Percentiles rank a stretch among this genome's conserved stretches.
Conservation (phyloP, 1,140 invertebrate genomes). For the Aphaenogaster rudis region DNA sequence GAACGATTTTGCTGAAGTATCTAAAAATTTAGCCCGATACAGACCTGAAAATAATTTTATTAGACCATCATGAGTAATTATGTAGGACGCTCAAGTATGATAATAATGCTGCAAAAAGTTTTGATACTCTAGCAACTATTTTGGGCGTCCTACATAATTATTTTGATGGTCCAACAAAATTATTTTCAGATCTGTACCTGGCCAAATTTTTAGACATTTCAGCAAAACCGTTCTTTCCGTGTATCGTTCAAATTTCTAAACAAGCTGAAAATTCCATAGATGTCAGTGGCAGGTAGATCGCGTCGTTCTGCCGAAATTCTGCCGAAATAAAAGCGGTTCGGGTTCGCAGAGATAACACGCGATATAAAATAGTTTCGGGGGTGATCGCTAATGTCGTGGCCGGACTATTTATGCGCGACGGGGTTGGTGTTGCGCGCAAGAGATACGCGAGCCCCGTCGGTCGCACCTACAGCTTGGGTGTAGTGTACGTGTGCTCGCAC, state of each 20-base stretch:
- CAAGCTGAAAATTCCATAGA: neutral
- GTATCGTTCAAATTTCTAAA: neutral
- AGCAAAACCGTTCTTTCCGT: too few relatives aligned
- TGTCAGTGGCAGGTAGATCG: neutral
- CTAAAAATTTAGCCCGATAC: too few relatives aligned
- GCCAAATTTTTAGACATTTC: too few relatives aligned
- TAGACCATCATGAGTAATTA: too few relatives aligned
- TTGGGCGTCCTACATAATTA: too few relatives aligned
- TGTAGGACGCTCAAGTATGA: too few relatives aligned
- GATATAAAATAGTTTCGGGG: slow-evolving; percentile 61
- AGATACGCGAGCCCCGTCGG: slow-evolving; percentile 41
- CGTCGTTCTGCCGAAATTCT: neutral
- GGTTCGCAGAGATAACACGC: slow-evolving; percentile 24
- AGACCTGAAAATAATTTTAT: too few relatives aligned
- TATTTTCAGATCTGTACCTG: too few relatives aligned
- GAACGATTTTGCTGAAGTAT: too few relatives aligned
- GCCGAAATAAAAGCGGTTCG: slow-evolving; percentile 35
- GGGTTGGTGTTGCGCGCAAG: slow-evolving; percentile 44
- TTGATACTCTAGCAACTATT: too few relatives aligned
- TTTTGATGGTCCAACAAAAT: too few relatives aligned
- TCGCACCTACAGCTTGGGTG: neutral
- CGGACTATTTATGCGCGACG: slow-evolving; percentile 67
- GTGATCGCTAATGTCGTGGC: slow-evolving; percentile 39
- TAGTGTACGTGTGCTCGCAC: neutral
- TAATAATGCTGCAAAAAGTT: too few relatives aligned